Evolutionary conservation across 2,888 invertebrate genomes (phyloP).

Genomic region (Mayetiola destructor): DNA sequence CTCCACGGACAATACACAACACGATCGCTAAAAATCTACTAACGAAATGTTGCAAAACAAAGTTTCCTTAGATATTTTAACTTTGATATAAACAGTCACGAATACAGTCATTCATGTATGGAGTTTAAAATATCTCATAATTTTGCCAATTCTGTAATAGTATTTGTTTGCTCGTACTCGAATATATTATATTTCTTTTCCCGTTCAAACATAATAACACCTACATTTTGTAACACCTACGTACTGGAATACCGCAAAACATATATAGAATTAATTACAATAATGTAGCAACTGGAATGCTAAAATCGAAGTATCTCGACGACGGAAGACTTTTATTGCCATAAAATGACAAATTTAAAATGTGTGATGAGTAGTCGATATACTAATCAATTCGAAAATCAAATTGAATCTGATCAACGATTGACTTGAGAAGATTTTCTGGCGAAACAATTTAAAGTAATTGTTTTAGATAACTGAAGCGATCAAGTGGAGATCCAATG

Average conservation of each 20-base stretch:
- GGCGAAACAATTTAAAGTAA: not conserved
- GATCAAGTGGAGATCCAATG: not conserved
- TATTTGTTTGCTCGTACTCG: not conserved
- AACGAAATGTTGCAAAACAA: not conserved
- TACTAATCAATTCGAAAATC: not conserved
- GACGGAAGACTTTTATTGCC: constrained; percentile 9
- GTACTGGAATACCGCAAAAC: not conserved
- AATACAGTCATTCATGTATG: not conserved
- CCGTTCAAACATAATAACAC: not conserved
- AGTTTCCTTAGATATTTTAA: not conserved
- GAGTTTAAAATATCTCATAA: not conserved
- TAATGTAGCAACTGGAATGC: not conserved
- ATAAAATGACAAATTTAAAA: not conserved
- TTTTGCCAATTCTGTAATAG: not conserved
- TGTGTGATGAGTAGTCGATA: not conserved
- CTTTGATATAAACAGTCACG: not conserved
- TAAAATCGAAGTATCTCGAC: constrained; percentile 2
- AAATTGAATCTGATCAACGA: not conserved
- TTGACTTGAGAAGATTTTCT: too few relatives aligned
- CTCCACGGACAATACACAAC: not conserved
- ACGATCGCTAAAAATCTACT: constrained; percentile 12
- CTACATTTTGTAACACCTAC: not conserved
- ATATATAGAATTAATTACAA: not conserved
- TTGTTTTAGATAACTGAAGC: not conserved
- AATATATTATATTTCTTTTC: not conserved